A percentile compares a stretch with the other conserved stretches of the same genome.
Evolutionary conservation across 2,797 vertebrate species (phyloP).

Genomic region (Gadopsis bispinosus): DNA sequence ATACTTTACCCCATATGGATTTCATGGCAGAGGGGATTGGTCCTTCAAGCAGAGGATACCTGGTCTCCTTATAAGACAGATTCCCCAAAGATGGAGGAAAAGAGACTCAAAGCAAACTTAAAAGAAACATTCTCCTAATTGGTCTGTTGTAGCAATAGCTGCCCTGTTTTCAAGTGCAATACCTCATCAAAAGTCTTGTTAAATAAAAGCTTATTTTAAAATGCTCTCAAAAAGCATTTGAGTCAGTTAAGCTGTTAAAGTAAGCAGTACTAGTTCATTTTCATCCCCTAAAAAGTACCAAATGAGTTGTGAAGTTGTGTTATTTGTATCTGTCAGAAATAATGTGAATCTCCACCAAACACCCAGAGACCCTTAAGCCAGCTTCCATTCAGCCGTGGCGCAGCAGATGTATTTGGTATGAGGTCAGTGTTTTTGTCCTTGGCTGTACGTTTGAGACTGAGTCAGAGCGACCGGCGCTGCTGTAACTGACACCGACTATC

Average conservation of each 20-base stretch:
- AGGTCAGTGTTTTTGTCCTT: slow-evolving; percentile 74
- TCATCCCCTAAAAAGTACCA: background rate
- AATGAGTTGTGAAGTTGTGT: background rate
- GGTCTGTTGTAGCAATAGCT: background rate
- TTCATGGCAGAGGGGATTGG: too few relatives aligned
- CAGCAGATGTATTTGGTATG: slow-evolving; percentile 43
- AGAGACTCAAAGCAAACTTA: background rate
- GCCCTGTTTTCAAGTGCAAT: background rate
- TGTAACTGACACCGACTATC: slow-evolving; percentile 78
- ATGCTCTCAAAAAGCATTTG: background rate
- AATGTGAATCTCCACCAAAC: background rate
- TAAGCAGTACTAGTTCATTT: background rate
- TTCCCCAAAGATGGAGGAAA: background rate
- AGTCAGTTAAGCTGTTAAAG: background rate
- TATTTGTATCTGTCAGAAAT: slow-evolving; percentile 15
- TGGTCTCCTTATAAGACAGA: background rate
- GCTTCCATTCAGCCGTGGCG: slow-evolving; percentile 5
- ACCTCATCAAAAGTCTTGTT: background rate
- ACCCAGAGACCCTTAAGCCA: slow-evolving; percentile 6
- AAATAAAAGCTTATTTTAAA: background rate
- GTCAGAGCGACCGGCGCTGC: slow-evolving; percentile 43
- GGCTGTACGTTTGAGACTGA: slow-evolving; percentile 61
- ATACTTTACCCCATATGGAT: too few relatives aligned
- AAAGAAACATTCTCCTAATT: background rate
- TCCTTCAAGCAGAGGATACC: too few relatives aligned